phyloP scores from a whole-genome alignment of 1,140 invertebrate species.

The Drosophila littoralis region DNA sequence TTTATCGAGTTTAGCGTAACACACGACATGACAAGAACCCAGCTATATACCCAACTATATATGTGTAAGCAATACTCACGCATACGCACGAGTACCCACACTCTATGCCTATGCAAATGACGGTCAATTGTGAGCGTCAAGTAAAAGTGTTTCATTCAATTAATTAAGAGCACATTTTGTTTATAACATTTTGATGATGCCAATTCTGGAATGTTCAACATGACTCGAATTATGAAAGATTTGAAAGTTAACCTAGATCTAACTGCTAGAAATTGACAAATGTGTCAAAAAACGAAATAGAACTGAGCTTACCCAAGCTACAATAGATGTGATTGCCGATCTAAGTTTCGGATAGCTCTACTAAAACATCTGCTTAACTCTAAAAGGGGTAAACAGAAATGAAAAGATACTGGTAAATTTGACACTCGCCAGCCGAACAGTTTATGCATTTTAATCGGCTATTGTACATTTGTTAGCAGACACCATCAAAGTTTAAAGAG shows the following conservation, averaged over 20 bases:
- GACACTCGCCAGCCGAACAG: neutral
- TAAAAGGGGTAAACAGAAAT: neutral
- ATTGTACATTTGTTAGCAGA: conserved; percentile 2
- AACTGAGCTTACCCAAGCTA: no score
- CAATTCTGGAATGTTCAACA: conserved; percentile 17
- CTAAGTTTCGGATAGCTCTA: neutral
- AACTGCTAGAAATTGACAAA: conserved; percentile 10
- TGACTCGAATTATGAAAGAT: conserved; percentile 11
- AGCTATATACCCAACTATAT: conserved; percentile 18
- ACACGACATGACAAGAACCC: conserved; percentile 40
- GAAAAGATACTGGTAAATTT: neutral
- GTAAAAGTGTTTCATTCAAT: conserved; percentile 69
- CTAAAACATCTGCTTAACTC: neutral
- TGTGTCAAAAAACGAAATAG: neutral
- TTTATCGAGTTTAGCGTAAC: conserved; percentile 60
- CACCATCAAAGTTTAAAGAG: conserved; percentile 12
- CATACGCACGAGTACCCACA: conserved; percentile 3
- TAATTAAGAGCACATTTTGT: conserved; percentile 65
- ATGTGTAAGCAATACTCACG: conserved; percentile 2
- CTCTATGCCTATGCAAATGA: conserved; percentile 64
- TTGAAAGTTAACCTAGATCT: neutral
- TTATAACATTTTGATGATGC: conserved; percentile 51
- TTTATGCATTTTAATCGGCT: conserved; percentile 21
- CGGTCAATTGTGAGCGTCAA: conserved; percentile 65
- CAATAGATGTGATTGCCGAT: no score